phyloP scores from a whole-genome alignment of 2,113 vertebrate species.

The Ploceus nigricollis region DNA sequence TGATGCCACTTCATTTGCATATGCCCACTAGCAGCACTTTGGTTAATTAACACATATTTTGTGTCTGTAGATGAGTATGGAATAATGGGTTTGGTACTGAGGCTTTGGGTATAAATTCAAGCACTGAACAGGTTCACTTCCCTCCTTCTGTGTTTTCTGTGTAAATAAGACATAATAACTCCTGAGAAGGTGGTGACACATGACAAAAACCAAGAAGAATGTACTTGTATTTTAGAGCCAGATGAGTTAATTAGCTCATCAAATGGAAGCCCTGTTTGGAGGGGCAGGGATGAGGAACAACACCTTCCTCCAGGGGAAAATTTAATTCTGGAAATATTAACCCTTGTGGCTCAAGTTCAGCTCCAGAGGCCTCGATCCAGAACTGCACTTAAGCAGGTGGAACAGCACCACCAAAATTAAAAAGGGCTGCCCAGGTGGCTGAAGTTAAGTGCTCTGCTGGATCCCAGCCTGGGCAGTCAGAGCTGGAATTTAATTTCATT shows the following conservation, averaged over 20 bases:
- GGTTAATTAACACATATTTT: conserved; percentile 31
- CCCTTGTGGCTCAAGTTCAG: not conserved
- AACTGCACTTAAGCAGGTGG: not conserved
- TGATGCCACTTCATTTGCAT: conserved; percentile 42
- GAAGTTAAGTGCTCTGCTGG: not conserved
- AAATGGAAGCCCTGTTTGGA: not conserved
- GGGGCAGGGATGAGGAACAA: not conserved
- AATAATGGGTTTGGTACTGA: not conserved
- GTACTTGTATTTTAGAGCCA: conserved; percentile 1
- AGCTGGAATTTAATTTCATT: not conserved
- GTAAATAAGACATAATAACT: not conserved
- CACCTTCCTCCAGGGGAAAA: not conserved
- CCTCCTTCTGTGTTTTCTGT: not conserved
- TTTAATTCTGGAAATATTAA: not conserved
- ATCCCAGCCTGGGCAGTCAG: not conserved
- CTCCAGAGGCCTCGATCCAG: not conserved
- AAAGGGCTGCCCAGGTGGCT: not conserved
- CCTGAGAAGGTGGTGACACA: not conserved
- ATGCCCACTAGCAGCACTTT: not conserved
- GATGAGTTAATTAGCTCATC: conserved; percentile 25
- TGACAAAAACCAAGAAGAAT: conserved; percentile 27
- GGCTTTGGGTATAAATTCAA: not conserved
- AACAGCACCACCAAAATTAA: not conserved
- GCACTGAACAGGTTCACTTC: not conserved
- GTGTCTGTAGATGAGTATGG: not conserved